Conservation (phyloP, 2,888 invertebrate species). For the Ormia ochracea region DNA sequence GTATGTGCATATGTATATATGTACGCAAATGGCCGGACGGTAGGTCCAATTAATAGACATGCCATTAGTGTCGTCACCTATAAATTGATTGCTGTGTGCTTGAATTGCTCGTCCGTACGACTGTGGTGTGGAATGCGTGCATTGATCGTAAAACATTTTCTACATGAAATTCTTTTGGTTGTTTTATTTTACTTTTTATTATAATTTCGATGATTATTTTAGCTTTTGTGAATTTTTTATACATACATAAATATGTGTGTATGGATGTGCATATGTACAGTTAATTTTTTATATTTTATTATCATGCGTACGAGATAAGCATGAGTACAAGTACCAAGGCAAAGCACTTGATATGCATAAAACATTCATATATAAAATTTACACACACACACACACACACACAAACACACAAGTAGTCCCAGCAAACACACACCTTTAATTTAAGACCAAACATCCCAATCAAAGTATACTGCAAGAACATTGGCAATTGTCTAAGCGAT, state of each 20-base stretch:
- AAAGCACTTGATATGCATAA: conserved; percentile 52
- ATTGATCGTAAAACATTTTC: conserved; percentile 50
- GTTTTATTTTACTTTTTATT: not conserved
- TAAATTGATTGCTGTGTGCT: conserved; percentile 16
- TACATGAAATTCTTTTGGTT: conserved; percentile 29
- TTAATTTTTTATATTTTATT: conserved; percentile 39
- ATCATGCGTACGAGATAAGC: conserved; percentile 61
- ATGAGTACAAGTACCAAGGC: conserved; percentile 50
- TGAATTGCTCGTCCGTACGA: not conserved
- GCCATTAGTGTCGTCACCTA: conserved; percentile 54
- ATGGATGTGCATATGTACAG: no score
- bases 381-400: not conserved
- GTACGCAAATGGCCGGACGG: not conserved
- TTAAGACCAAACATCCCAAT: no score
- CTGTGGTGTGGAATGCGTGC: conserved; percentile 46
- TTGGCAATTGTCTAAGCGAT: no score
- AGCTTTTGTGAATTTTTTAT: conserved; percentile 19
- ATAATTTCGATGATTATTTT: conserved; percentile 17
- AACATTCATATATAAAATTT: not conserved
- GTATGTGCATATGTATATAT: no score
- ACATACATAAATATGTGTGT: no score
- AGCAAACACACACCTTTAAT: no score
- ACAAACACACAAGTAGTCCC: no score
- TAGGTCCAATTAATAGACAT: conserved; percentile 15
- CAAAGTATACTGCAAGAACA: no score